phyloP scores from a whole-genome alignment of 2,113 vertebrate species.

The Paracanthobrama guichenoti region DNA sequence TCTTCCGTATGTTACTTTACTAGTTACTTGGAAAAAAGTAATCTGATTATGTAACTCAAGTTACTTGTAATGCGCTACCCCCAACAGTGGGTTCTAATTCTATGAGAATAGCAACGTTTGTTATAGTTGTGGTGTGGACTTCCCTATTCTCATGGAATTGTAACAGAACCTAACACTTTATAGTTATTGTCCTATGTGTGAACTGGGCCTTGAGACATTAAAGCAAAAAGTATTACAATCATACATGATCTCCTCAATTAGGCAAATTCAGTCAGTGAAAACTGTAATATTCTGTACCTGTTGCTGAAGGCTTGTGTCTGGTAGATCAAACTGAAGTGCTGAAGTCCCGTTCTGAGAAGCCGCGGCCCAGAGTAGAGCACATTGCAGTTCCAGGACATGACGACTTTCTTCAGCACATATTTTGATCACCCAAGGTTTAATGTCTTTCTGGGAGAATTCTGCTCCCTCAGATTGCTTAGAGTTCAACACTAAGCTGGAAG shows the following conservation, averaged over 20 bases:
- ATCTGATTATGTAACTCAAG: too few species aligned
- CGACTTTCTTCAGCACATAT: conserved; percentile 20
- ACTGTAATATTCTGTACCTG: conserved; percentile 50
- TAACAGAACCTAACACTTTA: not conserved
- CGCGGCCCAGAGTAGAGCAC: conserved; percentile 57
- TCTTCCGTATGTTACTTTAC: too few species aligned
- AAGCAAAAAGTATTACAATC: not conserved
- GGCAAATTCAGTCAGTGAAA: not conserved
- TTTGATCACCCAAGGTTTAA: not conserved
- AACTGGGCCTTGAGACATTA: not conserved
- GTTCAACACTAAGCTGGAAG: conserved; percentile 21
- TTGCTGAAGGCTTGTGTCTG: conserved; percentile 44
- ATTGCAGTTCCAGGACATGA: conserved; percentile 51
- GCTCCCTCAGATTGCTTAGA: conserved; percentile 6
- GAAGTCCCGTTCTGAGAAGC: conserved; percentile 45
- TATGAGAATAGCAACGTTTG: not conserved
- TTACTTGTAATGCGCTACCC: too few species aligned
- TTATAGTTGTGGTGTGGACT: not conserved
- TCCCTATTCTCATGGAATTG: not conserved
- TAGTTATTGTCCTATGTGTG: not conserved
- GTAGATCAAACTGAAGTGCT: conserved; percentile 30
- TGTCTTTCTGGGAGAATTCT: not conserved
- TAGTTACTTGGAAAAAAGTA: too few species aligned
- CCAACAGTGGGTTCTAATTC: not conserved
- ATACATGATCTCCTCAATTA: not conserved